Percentiles rank a stretch among this genome's conserved stretches.
Conservation (phyloP, 2,888 invertebrate genomes). For the Oscheius myriophilus region DNA sequence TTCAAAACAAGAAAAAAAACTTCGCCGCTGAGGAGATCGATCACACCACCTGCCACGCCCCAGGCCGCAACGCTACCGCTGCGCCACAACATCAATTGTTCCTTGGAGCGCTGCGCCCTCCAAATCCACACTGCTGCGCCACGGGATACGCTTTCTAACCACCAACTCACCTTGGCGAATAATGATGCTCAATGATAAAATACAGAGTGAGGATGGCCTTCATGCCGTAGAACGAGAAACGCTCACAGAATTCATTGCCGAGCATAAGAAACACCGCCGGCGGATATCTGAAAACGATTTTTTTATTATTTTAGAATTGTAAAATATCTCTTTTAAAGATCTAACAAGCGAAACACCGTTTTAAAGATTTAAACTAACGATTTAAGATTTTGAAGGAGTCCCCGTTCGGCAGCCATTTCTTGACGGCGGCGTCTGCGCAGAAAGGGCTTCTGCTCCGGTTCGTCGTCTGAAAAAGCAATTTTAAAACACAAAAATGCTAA, state of each 20-base stretch:
- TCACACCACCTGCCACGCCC: too few relatives aligned
- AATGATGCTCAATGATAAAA: slow-evolving; percentile 63
- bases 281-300: slow-evolving; percentile 45
- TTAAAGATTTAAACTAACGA: neutral
- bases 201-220: slow-evolving; percentile 68
- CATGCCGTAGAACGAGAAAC: slow-evolving; percentile 71
- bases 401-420: slow-evolving; percentile 23
- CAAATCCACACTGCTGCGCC: too few relatives aligned
- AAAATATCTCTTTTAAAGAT: neutral
- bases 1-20: too few relatives aligned
- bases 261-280: slow-evolving; percentile 85
- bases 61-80: neutral
- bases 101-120: too few relatives aligned
- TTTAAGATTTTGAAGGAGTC: slow-evolving; percentile 14
- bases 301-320: neutral
- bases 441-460: slow-evolving; percentile 24
- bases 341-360: too few relatives aligned
- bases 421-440: slow-evolving; percentile 6
- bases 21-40: too few relatives aligned
- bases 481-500: neutral
- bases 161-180: slow-evolving; percentile 54
- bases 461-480: slow-evolving; percentile 12
- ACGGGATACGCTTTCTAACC: too few relatives aligned
- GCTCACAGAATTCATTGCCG: slow-evolving; percentile 95
- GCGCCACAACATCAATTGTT: neutral